Evolutionary conservation across 2,113 vertebrate species (phyloP).

Genomic region (Bos taurus): DNA sequence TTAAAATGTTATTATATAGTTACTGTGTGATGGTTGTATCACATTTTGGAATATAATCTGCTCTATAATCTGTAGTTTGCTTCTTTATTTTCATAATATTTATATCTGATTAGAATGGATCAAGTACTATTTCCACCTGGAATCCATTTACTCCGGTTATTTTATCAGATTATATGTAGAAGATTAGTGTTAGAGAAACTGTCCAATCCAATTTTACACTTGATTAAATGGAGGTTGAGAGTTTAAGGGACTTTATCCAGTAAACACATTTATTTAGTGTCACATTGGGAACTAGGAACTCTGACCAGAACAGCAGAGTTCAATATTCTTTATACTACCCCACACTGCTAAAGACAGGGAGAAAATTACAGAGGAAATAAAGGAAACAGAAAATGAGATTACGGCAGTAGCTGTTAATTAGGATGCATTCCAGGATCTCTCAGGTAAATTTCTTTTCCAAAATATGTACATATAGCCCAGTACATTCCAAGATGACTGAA

Average conservation of each 20-base stretch:
- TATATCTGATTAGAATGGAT: not conserved
- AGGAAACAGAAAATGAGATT: not conserved
- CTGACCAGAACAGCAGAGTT: not conserved
- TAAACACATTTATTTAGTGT: slow-evolving; percentile 9
- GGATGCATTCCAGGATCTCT: not conserved
- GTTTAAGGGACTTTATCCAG: not conserved
- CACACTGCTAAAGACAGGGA: not conserved
- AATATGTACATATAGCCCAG: not conserved
- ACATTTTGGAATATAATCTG: not conserved
- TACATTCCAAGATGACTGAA: not conserved
- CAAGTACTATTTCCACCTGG: not conserved
- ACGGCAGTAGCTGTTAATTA: not conserved
- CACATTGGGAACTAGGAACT: not conserved
- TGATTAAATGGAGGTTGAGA: not conserved
- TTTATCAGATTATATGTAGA: not conserved
- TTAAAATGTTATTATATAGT: not conserved
- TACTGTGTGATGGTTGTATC: not conserved
- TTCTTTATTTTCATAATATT: not conserved
- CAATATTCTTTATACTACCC: not conserved
- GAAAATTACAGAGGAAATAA: not conserved
- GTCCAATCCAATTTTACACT: slow-evolving; percentile 13
- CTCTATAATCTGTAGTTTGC: not conserved
- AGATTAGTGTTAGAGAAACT: not conserved
- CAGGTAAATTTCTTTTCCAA: not conserved
- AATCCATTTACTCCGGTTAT: not conserved